Evolutionary conservation across 2,797 vertebrate species (phyloP).

Genomic region (Acrossocheilus wenchowensis): DNA sequence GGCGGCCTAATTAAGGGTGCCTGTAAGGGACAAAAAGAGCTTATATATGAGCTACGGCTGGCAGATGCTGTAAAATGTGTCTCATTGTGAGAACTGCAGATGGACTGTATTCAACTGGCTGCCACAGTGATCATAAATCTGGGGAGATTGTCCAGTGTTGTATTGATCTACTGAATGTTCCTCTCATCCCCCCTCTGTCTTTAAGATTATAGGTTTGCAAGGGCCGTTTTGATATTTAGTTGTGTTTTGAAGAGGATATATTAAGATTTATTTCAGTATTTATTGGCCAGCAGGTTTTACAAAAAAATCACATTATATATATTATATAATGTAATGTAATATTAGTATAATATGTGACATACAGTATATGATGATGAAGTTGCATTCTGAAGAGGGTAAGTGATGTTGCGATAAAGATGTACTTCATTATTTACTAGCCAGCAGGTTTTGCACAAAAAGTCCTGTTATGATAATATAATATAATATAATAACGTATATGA

Average conservation of each 20-base stretch:
- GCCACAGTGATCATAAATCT: conserved; percentile 61
- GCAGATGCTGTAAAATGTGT: conserved; percentile 67
- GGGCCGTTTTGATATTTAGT: conserved; percentile 70
- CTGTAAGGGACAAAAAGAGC: conserved; percentile 79
- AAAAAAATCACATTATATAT: conserved; percentile 59
- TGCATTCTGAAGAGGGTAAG: conserved; percentile 67
- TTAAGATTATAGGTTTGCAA: conserved; percentile 64
- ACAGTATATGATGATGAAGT: conserved; percentile 50
- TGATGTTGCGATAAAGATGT: not conserved
- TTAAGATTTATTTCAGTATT: conserved; percentile 70
- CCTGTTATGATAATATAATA: conserved; percentile 26
- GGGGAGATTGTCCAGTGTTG: not conserved
- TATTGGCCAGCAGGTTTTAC: conserved; percentile 75
- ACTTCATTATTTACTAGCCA: conserved; percentile 77
- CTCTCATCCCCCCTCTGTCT: conserved; percentile 30
- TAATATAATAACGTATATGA: not conserved
- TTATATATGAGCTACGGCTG: conserved; percentile 72
- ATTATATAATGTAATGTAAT: not conserved
- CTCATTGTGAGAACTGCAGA: conserved; percentile 74
- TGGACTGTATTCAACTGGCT: conserved; percentile 63
- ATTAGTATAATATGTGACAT: not conserved
- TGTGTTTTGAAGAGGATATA: conserved; percentile 66
- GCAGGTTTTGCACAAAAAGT: conserved; percentile 72
- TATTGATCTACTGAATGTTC: conserved; percentile 45
- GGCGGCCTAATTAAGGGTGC: conserved; percentile 75